Evolutionary conservation across 2,888 invertebrate species (phyloP).

Genomic region (Suillia variegata): DNA sequence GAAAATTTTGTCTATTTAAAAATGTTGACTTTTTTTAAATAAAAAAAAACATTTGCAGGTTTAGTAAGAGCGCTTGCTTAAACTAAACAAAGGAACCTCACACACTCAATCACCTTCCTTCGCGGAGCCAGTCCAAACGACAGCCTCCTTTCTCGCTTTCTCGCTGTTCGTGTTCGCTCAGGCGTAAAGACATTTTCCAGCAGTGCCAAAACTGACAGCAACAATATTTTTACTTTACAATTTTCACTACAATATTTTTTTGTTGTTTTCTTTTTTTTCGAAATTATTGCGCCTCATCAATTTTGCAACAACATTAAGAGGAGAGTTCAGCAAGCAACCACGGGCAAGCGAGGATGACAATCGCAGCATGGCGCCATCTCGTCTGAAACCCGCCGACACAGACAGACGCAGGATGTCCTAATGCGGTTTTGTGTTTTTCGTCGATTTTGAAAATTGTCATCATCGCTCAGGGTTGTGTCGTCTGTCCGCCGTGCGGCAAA

Average conservation of each 20-base stretch:
- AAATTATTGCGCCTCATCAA: slow-evolving; percentile 6
- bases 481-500: no score
- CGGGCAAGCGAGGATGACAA: neutral
- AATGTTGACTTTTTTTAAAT: no score
- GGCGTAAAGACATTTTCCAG: neutral
- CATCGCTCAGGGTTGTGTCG: no score
- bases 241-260: neutral
- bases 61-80: no score
- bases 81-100: no score
- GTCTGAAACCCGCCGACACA: neutral
- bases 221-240: neutral
- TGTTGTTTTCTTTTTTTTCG: neutral
- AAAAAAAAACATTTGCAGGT: no score
- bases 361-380: neutral
- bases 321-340: no score
- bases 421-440: neutral
- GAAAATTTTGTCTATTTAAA: no score
- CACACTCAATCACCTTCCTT: no score
- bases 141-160: neutral
- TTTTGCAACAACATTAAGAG: slow-evolving; percentile 4
- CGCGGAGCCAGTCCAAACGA: no score
- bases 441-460: neutral
- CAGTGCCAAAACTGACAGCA: neutral
- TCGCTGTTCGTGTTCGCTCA: neutral
- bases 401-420: neutral